A percentile compares a stretch with the other conserved stretches of the same genome.
phyloP scores from a whole-genome alignment of 2,113 vertebrate genomes.

The Odontesthes bonariensis region DNA sequence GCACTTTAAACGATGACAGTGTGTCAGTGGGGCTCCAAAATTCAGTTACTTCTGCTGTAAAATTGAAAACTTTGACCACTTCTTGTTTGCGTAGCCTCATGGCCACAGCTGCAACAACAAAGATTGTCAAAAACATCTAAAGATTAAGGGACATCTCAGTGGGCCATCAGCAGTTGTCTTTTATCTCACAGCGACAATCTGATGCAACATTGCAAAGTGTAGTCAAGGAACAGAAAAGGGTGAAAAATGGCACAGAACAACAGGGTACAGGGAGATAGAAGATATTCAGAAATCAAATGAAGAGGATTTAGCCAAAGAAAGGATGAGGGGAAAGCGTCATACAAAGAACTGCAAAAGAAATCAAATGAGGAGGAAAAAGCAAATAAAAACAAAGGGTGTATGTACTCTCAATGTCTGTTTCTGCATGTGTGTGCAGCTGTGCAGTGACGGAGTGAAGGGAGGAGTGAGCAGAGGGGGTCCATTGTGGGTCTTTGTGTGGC shows the following conservation, averaged over 20 bases:
- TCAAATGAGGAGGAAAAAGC: not conserved
- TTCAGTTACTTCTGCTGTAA: not conserved
- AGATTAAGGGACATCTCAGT: slow-evolving; percentile 15
- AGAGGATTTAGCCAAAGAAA: slow-evolving; percentile 10
- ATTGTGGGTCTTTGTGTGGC: slow-evolving; percentile 80
- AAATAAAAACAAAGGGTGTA: slow-evolving; percentile 26
- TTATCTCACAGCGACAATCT: slow-evolving; percentile 9
- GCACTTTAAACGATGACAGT: not conserved
- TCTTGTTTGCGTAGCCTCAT: slow-evolving; percentile 16
- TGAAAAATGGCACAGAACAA: not conserved
- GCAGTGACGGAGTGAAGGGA: slow-evolving; percentile 54
- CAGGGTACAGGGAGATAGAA: not conserved
- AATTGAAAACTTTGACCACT: slow-evolving; percentile 6
- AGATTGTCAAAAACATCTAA: slow-evolving; percentile 4
- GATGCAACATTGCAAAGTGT: slow-evolving; percentile 12
- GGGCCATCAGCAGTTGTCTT: slow-evolving; percentile 5
- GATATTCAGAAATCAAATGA: not conserved
- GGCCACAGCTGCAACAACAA: slow-evolving; percentile 31
- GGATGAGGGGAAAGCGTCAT: not conserved
- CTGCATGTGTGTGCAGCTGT: slow-evolving; percentile 64
- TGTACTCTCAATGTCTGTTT: slow-evolving; percentile 28
- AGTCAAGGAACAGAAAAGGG: not conserved
- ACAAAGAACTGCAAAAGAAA: slow-evolving; percentile 6
- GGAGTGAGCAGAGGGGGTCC: slow-evolving; percentile 75
- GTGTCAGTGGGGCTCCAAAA: not conserved